phyloP scores from a whole-genome alignment of 1,140 invertebrate species.

The Tetranychus urticae region DNA sequence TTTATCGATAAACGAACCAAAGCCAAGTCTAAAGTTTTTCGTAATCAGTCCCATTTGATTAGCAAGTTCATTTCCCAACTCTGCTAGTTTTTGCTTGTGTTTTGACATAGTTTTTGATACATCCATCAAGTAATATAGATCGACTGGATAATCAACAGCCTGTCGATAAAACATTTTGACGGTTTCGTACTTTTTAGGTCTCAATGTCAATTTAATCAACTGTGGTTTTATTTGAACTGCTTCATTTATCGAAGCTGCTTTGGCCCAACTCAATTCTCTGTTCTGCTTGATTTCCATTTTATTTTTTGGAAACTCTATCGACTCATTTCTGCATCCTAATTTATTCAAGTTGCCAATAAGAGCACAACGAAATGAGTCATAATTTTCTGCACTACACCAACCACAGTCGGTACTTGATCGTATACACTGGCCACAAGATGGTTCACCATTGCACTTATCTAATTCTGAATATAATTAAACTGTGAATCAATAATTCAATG shows the following conservation, averaged over 20 bases:
- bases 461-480: too few species aligned
- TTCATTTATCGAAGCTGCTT: constrained; percentile 8
- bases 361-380: neutral
- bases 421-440: constrained; percentile 66
- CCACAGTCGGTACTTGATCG: constrained; percentile 57
- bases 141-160: constrained; percentile 57
- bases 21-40: constrained; percentile 71
- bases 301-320: constrained; percentile 13
- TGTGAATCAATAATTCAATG: too few species aligned
- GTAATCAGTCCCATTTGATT: constrained; percentile 48
- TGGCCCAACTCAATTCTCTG: constrained; percentile 10
- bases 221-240: constrained; percentile 16
- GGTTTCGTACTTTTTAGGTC: constrained; percentile 12
- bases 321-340: neutral
- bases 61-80: constrained; percentile 17
- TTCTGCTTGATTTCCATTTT: constrained; percentile 3
- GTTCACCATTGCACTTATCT: too few species aligned
- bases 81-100: constrained; percentile 23
- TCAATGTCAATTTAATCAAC: constrained; percentile 9
- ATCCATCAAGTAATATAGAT: constrained; percentile 70
- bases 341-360: neutral
- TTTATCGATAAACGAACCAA: constrained; percentile 96
- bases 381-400: constrained; percentile 54
- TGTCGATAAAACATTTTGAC: constrained; percentile 25
- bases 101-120: constrained; percentile 50